phyloP scores from a whole-genome alignment of 1,140 invertebrate genomes.

The Aphaenogaster floridana region DNA sequence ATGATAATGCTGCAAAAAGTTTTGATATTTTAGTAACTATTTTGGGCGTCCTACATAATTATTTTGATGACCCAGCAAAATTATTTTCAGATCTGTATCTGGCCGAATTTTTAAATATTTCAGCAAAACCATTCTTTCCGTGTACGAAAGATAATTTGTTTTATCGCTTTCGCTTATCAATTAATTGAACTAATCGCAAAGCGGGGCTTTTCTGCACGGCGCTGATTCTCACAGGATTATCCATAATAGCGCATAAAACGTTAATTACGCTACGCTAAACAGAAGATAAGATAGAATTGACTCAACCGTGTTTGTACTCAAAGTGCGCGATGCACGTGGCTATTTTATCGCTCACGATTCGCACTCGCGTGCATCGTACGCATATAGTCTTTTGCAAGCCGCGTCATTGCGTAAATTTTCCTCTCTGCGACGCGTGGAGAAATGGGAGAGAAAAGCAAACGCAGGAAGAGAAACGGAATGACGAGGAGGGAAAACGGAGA shows the following conservation, averaged over 20 bases:
- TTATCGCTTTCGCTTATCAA: slow-evolving; percentile 22
- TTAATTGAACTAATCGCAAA: not conserved
- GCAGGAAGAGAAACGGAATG: not conserved
- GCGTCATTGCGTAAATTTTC: slow-evolving; percentile 56
- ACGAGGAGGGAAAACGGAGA: slow-evolving; percentile 4
- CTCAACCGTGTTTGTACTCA: not conserved
- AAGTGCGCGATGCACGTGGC: not conserved
- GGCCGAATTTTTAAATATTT: too few species aligned
- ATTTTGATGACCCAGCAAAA: too few species aligned
- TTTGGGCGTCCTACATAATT: too few species aligned
- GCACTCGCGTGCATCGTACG: slow-evolving; percentile 26
- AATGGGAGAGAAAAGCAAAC: not conserved
- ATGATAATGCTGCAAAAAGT: too few species aligned
- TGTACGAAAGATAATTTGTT: slow-evolving; percentile 10
- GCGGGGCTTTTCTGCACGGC: too few species aligned
- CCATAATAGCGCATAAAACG: not conserved
- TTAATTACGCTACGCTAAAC: slow-evolving; percentile 7
- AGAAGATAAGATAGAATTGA: not conserved
- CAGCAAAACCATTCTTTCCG: too few species aligned
- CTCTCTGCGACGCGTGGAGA: not conserved
- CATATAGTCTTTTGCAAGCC: slow-evolving; percentile 47
- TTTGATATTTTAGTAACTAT: too few species aligned
- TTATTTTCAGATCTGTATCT: too few species aligned
- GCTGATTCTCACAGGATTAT: not conserved
- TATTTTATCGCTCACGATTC: slow-evolving; percentile 13